Base-by-base conservation (phyloP, 1,140 invertebrate genomes). In the Philopotamus ludificatus region DNA sequence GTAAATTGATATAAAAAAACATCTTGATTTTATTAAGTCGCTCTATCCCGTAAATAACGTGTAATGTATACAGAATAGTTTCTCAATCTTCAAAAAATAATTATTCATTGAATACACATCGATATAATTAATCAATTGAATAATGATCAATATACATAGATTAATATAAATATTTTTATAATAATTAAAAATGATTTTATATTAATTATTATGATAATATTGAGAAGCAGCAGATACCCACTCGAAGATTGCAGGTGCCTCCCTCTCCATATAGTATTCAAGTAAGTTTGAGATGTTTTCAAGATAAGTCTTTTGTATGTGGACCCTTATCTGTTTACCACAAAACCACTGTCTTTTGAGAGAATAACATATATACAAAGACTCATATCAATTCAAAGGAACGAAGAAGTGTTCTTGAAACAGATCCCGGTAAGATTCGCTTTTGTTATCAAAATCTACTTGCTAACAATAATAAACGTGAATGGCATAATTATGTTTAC, bases 311-410 rank as follows among this genome's bases (percentile, higher is more conserved):
- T 60, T 47, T 60, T 60, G 57, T 60, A 47, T 25, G 42, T 10
- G 12, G 51, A 60, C 57, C 57, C 57, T 60, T 60, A 60, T 60
- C 57, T 60, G 44, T 47, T 60, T 60, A 60, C 57, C 42, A 49
- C 57, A 60, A 60, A 60, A 60, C 57, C 57, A 47, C 57, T 47
- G 57, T 47, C 57, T 60, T 60, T 16, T 47, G 57, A 60, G 42
- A 60, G 57, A 60, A 60, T 60, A 60, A 60, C 57, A 60, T 60
- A 49, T 60, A 60, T 60, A 60, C 57, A 60, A 60, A 60, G 57
- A 60, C 57, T 60, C 57, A 60, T 60, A 60, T 47, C 55, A 44
- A 45, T 45, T 58, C 55, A 58, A 58, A 60, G 42, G 57, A 60
- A 47, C 12, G 57, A 45, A 47, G 57, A 60, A 60, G 57, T 47